Percentiles rank a stretch among this genome's conserved stretches.
Evolutionary conservation across 2,797 vertebrate genomes (phyloP).

Genomic region (Dallia pectoralis): DNA sequence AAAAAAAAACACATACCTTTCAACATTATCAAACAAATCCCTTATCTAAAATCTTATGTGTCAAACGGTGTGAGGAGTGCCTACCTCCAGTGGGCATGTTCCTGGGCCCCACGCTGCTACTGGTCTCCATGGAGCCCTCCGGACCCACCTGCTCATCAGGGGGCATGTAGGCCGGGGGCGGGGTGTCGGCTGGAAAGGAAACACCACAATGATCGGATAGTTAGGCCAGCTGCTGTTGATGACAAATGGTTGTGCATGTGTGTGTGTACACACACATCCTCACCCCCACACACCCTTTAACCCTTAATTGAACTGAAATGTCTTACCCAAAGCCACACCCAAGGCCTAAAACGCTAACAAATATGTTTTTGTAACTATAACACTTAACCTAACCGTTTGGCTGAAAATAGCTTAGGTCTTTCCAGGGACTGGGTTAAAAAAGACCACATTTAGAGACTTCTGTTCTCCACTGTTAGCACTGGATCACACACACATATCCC

Average conservation of each 20-base stretch:
- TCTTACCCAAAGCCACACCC: no score
- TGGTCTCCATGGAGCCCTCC: slow-evolving; percentile 94
- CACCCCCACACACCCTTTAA: not conserved
- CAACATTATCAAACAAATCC: no score
- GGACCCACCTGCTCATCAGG: slow-evolving; percentile 95
- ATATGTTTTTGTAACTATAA: no score
- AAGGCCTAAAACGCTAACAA: no score
- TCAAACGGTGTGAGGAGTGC: slow-evolving; percentile 10
- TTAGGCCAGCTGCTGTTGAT: slow-evolving; percentile 67
- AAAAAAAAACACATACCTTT: no score
- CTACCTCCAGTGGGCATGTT: slow-evolving; percentile 77
- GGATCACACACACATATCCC: slow-evolving; percentile 16
- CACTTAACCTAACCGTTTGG: no score
- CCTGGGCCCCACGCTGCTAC: slow-evolving; percentile 67
- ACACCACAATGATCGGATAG: slow-evolving; percentile 45
- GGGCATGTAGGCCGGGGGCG: slow-evolving; percentile 97
- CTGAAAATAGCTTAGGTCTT: no score
- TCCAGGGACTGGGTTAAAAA: no score
- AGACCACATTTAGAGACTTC: no score
- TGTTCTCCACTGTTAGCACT: no score
- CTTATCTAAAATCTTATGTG: no score
- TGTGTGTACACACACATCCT: not conserved
- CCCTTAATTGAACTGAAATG: no score
- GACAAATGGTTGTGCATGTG: slow-evolving; percentile 56
- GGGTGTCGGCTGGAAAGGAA: slow-evolving; percentile 89